Evolutionary conservation across 2,888 invertebrate species (phyloP).

Genomic region (Rhamphomyia laevipes): DNA sequence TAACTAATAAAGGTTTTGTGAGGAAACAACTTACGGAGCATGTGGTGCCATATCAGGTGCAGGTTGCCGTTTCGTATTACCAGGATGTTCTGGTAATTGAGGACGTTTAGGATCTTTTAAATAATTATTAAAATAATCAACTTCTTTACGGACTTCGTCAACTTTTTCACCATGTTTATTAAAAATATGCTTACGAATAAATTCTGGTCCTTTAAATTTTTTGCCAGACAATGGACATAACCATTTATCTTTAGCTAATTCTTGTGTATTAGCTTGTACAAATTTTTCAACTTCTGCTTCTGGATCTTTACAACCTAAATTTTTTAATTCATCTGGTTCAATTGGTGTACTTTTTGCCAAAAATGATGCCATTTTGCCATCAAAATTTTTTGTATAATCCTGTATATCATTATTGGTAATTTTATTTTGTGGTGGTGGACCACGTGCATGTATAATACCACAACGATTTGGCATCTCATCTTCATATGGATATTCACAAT

Average conservation of each 20-base stretch:
- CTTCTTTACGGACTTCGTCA: slow-evolving; percentile 93
- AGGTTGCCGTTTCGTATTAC: slow-evolving; percentile 28
- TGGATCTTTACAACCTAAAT: slow-evolving; percentile 71
- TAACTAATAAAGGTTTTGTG: not conserved
- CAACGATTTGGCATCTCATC: slow-evolving; percentile 99
- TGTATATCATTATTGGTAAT: slow-evolving; percentile 42
- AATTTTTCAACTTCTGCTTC: slow-evolving; percentile 69
- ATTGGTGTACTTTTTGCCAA: slow-evolving; percentile 65
- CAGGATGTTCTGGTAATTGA: slow-evolving; percentile 76
- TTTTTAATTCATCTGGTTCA: slow-evolving; percentile 62
- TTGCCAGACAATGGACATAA: slow-evolving; percentile 96
- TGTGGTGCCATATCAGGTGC: slow-evolving; percentile 6
- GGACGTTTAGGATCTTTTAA: slow-evolving; percentile 87
- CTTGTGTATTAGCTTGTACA: slow-evolving; percentile 90
- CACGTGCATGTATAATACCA: slow-evolving; percentile 95
- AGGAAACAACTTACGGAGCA: slow-evolving; percentile 4
- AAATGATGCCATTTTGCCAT: slow-evolving; percentile 83
- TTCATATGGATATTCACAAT: slow-evolving; percentile 97
- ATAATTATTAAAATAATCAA: slow-evolving; percentile 96
- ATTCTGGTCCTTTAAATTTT: slow-evolving; percentile 98
- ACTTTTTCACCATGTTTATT: slow-evolving; percentile 96
- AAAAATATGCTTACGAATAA: slow-evolving; percentile 95
- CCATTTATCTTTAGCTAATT: slow-evolving; percentile 97
- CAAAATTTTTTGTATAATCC: slow-evolving; percentile 68
- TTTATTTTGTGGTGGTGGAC: slow-evolving; percentile 73